These are phyloP conservation scores for Steinernema hermaphroditum DNA, from an alignment of 2,888 invertebrate species.

Conservation along the genomic window DNA sequence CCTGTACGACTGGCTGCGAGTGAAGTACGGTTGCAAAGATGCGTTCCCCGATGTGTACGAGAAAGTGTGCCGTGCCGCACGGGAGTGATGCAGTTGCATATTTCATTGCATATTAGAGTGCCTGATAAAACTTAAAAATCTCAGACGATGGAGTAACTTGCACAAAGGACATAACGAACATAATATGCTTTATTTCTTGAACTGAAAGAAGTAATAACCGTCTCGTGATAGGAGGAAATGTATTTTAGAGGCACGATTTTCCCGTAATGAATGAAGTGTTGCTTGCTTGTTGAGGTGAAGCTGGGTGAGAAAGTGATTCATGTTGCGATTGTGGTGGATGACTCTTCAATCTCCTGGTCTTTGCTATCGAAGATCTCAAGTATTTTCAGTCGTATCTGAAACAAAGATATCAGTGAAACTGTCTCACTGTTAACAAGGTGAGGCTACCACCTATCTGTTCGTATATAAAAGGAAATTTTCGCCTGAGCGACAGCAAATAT, in stretches of 20 bases:
- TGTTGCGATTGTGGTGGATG: neutral
- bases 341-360: slow-evolving; percentile 46
- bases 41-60: slow-evolving; percentile 83
- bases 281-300: neutral
- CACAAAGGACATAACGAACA: no score
- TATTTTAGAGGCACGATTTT: neutral
- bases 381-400: slow-evolving; percentile 55
- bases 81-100: slow-evolving; percentile 50
- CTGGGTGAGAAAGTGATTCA: neutral
- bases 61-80: slow-evolving; percentile 70
- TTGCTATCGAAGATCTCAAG: slow-evolving; percentile 53
- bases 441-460: no score
- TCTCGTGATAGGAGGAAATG: neutral
- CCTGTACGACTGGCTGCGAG: slow-evolving; percentile 71
- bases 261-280: neutral
- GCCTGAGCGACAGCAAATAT: neutral
- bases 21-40: slow-evolving; percentile 72
- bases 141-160: no score
- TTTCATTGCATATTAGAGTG: no score
- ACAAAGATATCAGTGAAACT: neutral
- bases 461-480: no score
- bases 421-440: no score
- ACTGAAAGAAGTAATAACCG: neutral
- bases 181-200: neutral
- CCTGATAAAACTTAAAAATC: no score